phyloP scores from a whole-genome alignment of 2,113 vertebrate genomes.

The Brachypodius melanocephalos region DNA sequence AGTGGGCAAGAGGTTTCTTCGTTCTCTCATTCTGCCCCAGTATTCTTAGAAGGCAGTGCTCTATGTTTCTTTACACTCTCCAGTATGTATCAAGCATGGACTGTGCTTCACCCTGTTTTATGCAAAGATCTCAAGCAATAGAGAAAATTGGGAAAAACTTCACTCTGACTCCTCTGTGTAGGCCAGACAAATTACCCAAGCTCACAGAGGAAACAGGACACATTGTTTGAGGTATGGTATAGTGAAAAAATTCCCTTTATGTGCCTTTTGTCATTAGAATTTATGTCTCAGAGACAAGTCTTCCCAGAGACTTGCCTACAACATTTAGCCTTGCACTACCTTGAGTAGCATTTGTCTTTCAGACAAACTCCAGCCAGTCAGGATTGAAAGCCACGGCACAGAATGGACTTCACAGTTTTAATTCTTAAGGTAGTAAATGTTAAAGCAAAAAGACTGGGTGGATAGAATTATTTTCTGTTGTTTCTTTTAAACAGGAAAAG shows the following conservation, averaged over 20 bases:
- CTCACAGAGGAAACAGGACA: constrained; percentile 19
- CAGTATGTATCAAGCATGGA: neutral
- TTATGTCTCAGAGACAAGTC: constrained; percentile 54
- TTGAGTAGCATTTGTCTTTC: constrained; percentile 62
- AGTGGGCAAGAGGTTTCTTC: neutral
- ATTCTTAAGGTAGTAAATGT: constrained; percentile 22
- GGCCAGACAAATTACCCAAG: constrained; percentile 42
- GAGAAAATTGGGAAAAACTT: neutral
- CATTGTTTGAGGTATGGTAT: constrained; percentile 38
- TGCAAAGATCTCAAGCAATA: neutral
- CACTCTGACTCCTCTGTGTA: neutral
- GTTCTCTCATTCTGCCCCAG: neutral
- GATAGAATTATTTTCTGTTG: neutral
- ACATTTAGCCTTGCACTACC: constrained; percentile 46
- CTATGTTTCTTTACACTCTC: neutral
- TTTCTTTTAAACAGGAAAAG: neutral
- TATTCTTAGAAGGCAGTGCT: neutral
- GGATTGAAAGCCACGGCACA: neutral
- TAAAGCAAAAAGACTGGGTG: neutral
- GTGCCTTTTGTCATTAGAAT: constrained; percentile 61
- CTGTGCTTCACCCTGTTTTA: neutral
- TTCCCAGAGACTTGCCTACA: constrained; percentile 45
- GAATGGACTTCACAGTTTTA: constrained; percentile 7
- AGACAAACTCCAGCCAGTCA: constrained; percentile 51
- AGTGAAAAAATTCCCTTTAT: constrained; percentile 50